Evolutionary conservation across 2,797 vertebrate species (phyloP).

Genomic region (Enteromius radiatus): DNA sequence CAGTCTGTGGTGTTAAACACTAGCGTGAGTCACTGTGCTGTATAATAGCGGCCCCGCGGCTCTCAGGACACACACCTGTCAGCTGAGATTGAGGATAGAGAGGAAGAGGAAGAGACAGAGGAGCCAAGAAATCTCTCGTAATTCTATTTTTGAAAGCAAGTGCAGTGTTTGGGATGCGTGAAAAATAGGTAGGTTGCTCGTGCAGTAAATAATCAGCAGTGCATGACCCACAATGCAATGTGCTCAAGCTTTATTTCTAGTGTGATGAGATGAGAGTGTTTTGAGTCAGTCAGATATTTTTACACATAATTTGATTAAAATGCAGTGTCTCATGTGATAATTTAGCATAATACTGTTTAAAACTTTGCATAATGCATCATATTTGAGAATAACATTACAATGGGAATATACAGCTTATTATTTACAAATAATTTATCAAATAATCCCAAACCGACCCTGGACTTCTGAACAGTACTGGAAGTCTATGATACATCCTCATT

Average conservation of each 20-base stretch:
- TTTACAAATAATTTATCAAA: background rate
- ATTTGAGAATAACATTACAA: background rate
- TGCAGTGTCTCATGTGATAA: no score
- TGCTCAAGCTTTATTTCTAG: background rate
- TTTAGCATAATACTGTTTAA: background rate
- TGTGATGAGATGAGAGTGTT: background rate
- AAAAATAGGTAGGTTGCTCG: background rate
- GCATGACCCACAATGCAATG: background rate
- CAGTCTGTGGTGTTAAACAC: constrained; percentile 22
- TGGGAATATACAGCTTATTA: no score
- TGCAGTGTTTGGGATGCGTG: background rate
- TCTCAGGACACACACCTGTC: constrained; percentile 39
- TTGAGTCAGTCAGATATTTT: constrained; percentile 15
- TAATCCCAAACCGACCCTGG: background rate
- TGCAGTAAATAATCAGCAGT: background rate
- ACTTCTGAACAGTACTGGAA: background rate
- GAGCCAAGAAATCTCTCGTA: background rate
- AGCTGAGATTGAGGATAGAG: constrained; percentile 39
- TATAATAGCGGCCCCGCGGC: constrained; percentile 46
- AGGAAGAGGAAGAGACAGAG: background rate
- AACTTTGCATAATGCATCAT: background rate
- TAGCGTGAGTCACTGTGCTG: constrained; percentile 31
- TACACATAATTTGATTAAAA: background rate
- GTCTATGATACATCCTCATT: background rate
- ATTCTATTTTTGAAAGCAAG: background rate